Conservation (phyloP, 2,797 vertebrate genomes). For the Glossophaga mutica region DNA sequence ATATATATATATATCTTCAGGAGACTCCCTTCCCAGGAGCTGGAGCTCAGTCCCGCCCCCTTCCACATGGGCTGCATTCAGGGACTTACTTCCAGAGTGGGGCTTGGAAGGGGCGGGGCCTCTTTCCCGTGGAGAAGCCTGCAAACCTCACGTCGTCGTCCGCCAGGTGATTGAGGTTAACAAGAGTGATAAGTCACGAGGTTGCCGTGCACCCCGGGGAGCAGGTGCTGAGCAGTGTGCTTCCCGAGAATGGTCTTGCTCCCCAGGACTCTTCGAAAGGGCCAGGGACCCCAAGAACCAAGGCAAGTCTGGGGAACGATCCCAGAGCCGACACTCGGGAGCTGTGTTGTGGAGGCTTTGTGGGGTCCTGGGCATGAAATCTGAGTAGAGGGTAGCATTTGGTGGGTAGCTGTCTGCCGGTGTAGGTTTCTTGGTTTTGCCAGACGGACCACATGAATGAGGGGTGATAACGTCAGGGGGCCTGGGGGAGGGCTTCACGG, state of each 20-base stretch:
- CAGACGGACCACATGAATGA: fast-evolving
- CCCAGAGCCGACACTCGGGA: neutral
- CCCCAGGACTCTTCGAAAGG: neutral
- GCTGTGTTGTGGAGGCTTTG: fast-evolving
- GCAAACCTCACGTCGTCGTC: fast-evolving
- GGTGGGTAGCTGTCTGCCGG: fast-evolving
- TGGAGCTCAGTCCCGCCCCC: neutral
- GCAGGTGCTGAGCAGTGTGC: neutral
- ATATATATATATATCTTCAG: neutral
- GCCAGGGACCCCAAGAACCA: neutral
- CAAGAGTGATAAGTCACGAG: fast-evolving
- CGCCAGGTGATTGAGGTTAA: neutral
- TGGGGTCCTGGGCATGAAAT: neutral
- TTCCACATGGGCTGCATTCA: neutral
- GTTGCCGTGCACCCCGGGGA: fast-evolving
- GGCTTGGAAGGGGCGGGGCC: neutral
- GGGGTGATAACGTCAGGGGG: fast-evolving
- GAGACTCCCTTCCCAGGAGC: no score
- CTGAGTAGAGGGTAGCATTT: neutral
- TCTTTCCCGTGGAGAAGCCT: neutral
- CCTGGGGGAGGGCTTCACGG: neutral
- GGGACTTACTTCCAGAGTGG: no score
- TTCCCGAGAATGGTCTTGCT: neutral
- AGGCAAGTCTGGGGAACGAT: neutral
- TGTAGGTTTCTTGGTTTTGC: neutral